Conservation (phyloP, 2,797 vertebrate genomes). For the Apogon talboti region DNA sequence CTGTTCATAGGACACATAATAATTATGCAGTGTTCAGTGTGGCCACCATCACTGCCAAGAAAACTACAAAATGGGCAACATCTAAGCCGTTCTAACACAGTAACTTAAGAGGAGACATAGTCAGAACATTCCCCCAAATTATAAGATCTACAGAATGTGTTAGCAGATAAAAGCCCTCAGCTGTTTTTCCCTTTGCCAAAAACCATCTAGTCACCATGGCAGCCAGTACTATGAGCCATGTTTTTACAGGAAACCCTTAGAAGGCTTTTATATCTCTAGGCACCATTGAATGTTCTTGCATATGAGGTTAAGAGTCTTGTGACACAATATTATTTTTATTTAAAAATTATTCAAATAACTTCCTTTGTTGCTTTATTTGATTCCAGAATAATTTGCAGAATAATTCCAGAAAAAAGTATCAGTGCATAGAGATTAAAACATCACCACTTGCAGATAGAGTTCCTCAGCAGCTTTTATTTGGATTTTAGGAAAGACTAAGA, state of each 20-base stretch:
- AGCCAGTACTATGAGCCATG: constrained; percentile 9
- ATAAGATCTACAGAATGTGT: constrained; percentile 36
- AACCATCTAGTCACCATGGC: constrained; percentile 38
- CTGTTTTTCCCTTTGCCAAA: constrained; percentile 12
- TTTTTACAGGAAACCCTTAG: constrained; percentile 26
- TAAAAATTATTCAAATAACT: not conserved
- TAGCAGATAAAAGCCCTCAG: constrained; percentile 29
- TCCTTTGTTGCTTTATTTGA: constrained; percentile 11
- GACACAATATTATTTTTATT: constrained; percentile 16
- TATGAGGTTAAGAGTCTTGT: constrained; percentile 2
- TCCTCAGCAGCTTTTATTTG: not conserved
- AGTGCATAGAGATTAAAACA: not conserved
- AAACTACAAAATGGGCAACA: constrained; percentile 10
- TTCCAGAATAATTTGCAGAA: not conserved
- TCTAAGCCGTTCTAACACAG: constrained; percentile 16
- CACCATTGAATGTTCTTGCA: constrained; percentile 4
- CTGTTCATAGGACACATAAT: no score
- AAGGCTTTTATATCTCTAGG: constrained; percentile 19
- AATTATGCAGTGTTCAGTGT: no score
- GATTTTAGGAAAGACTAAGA: constrained; percentile 1
- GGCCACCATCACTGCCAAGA: constrained; percentile 19
- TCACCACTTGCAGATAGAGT: not conserved
- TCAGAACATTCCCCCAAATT: constrained; percentile 23
- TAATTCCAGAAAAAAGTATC: no score
- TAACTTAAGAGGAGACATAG: constrained; percentile 24